Evolutionary conservation across 2,888 invertebrate genomes (phyloP), one percentile per base, ranked within the genome.

Genomic region (Germaria angustata): DNA sequence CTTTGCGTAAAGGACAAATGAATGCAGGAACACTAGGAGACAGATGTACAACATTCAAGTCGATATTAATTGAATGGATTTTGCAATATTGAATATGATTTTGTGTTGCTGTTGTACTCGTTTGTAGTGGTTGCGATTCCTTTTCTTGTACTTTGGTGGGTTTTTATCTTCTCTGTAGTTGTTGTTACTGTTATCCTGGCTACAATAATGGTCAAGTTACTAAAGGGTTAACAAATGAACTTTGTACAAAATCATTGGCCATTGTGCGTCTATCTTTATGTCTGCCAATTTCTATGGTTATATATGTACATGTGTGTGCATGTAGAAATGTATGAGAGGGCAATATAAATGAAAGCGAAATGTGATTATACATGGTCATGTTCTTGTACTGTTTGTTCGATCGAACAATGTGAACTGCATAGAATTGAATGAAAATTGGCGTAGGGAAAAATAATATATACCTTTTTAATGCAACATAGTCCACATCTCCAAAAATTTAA

Each of bases 301-400:
- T 8, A 28, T 28, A 28, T 32, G 46, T 17, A 15, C 11, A 0
- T 20, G 9, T 9, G 11, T 24, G 4, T 59, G 57, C 57, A 36
- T 32, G 32, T 55, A 8, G 20, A 46, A 28, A 34, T 78, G 51
- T 78, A 32, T 69, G 63, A 20, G 49, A 57, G 69, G 41, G 49
- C n/a, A 81, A 57, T 72, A 71, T 65, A 77, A 78, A 78, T 78
- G 78, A 82, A 82, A 82, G 63, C 81, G 78, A 81, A 81, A 78
- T 81, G 73, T 81, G 78, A 82, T 78, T 82, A 79, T 65, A 81
- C 81, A 82, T 82, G 78, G 69, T 69, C 57, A 69, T 81, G 73
- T 63, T 65, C 13, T 63, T 78, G 49, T 59, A 36, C 59, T 78
- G 68, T 77, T 61, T 51, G 51, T 77, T 53, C 51, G 15, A 65